Evolutionary conservation across 1,140 invertebrate genomes (phyloP), one percentile per base, ranked within the genome.

Genomic region (Drosophila subobscura): DNA sequence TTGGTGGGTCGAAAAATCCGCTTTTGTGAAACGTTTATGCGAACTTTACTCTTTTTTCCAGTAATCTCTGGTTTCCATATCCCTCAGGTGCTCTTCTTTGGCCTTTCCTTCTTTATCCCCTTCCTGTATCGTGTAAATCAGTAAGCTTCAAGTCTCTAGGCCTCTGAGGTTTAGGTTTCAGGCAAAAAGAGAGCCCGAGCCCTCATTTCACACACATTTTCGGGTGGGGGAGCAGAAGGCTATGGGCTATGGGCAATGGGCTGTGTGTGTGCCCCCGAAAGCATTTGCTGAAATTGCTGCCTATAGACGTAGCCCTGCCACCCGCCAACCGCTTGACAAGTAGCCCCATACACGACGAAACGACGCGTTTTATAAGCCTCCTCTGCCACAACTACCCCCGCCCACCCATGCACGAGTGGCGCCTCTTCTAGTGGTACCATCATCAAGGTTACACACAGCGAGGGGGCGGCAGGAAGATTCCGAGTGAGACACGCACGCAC

Each of bases 291-390:
- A 67, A 72, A 75, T 76, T 75, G 61, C 59, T 45, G 44, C 7
- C 22, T 33, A 33, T 33, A 37, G 33, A 27, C 25, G 25, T 27
- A 27, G 25, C 37, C 46, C 40, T 12, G 16, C 40, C 50, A 14
- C 25, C 41, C 23, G 3, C 57, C 46, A 50, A 8, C 8, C 14
- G 42, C 60, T 60, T 57, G 40, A 52, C 76, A 79, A 79, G 71
- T 74, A 59, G 71, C 77, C 65, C 76, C 61, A 61, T 47, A 55
- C 57, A 61, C 66, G 51, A 73, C 71, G 59, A 61, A 53, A 58
- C 50, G 63, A 56, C 64, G 77, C 77, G 59, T 79, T 79, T 79
- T 79, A 79, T 79, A 74, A 75, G 77, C 72, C 60, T 75, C 65
- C 59, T 37, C 66, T 60, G 37, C 22, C 7, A 55, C 53, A 29